Evolutionary conservation across 2,888 invertebrate species (phyloP), one percentile per base, ranked within the genome.

Genomic region (Idaea dimidiata): DNA sequence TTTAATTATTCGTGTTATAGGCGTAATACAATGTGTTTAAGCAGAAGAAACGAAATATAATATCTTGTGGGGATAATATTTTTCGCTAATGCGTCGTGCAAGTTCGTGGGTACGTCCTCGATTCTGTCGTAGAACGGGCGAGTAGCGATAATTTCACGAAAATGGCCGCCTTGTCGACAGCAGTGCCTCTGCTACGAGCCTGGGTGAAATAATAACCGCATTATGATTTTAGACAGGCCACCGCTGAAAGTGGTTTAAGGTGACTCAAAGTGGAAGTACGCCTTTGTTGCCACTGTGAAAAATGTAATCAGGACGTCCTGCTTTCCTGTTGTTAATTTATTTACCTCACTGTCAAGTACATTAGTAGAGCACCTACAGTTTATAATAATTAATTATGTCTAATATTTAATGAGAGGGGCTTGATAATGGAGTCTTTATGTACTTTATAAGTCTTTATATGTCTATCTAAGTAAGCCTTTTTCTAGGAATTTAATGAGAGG

Each of bases 81-180:
- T 82, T 80, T 77, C 76, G 77, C 75, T 82, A 85, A 86, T 82
- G 82, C 83, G 79, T 76, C 75, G 82, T 79, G 83, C 83, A 83
- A 86, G 85, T 84, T 80, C 78, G 79, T 76, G 82, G 82, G 85
- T 82, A 82, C 83, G 78, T 84, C 84, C 87, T 84, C 84, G 82
- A 82, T 84, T 84, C 82, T 86, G 87, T 81, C 81, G 82, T 75
- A 72, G 75, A 72, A 72, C 70, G 81, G 83, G 84, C 86, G 87
- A 89, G 90, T 86, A 88, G 91, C 89, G 79, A 91, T 91, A 91
- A 90, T 88, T 91, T 86, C 81, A 75, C 77, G 79, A 85, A 87
- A 91, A 91, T 91, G 88, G 90, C 84, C 82, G 87, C 79, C 88
- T 83, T 88, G 91, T 91, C 91, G 87, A 82, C 89, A 78, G 81